Base-by-base conservation (phyloP, 1,140 invertebrate species). In the Polypedilum pembai region DNA sequence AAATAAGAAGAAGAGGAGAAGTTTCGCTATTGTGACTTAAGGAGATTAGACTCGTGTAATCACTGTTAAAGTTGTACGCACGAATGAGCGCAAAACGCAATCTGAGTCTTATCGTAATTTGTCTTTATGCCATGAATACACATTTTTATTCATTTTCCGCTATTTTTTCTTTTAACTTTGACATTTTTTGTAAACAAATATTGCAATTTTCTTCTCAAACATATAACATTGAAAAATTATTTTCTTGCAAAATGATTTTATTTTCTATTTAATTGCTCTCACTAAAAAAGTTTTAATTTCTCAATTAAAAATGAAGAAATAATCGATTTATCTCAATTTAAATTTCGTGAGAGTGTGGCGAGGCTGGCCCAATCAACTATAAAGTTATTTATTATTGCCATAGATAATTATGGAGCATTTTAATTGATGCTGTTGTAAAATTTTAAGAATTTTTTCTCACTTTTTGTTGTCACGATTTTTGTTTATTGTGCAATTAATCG, bases 391-490 rank as follows among this genome's bases (percentile, higher is more conserved):
- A 12, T 15, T n/a, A 56, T n/a, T 4, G 8, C 45, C n/a, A n/a
- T 56, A 56, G n/a, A n/a, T 56, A 33, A 33, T 33, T 33, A 33
- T 33, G 12, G n/a, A 56, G 45, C 12, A n/a, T 56, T 15, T 45
- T 12, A 45, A 45, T 45, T 56, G 45, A 15, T 56, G 45, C n/a
- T 56, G 45, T 56, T 56, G n/a, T 56, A n/a, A n/a, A n/a, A 56
- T 56, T 15, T 12, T 1, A 56, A n/a, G 10, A 56, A n/a, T 56
- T 56, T 56, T 56, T 56, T 56, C 45, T 56, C 45, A 56, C 45
- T 56, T 56, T n/a, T n/a, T 56, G 3, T 56, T 56, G 45, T 56
- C 45, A 56, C 12, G 45, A 56, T n/a, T 15, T 4, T 12, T 15
- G 4, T 56, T 45, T 56, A 56, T 56, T 56, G 7, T 56, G 45